Evolutionary conservation across 2,113 vertebrate genomes (phyloP), one percentile per base, ranked within the genome.

Genomic region (Hystrix brachyura): DNA sequence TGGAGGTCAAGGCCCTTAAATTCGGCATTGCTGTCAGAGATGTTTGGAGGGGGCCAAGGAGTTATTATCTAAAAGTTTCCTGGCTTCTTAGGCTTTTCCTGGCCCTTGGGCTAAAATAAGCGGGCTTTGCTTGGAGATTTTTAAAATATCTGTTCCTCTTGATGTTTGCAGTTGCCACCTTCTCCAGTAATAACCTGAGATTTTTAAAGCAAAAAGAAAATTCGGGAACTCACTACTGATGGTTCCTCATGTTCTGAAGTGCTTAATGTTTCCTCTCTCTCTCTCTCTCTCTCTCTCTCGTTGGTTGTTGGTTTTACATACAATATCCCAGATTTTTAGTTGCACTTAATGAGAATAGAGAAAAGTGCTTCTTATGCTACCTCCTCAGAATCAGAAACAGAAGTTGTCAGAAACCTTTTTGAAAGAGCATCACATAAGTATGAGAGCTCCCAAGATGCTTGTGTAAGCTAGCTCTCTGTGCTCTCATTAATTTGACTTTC

Each of bases 401-500:
- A 65, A 29, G 38, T 65, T 29, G 1, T 60, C 23, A 48, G 5
- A 74, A 74, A 7, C 72, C 29, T 43, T 88, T 78, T 32, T 84
- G 69, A 95, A 80, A 34, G 18, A 57, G 1, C 48, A 15, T 18
- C 59, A 64, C 14, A 10, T 57, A 88, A 0, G 38, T 57, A 88
- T 0, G 38, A 17, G n/a, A 64, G n/a, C 8, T 15, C n/a, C 17
- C 27, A 59, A 55, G 72, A 53, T 29, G 85, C 29, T 62, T 0
- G 17, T 27, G 21, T 43, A 88, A 27, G 15, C 67, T 67, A 82
- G 57, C 8, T 55, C 57, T 65, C n/a, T 25, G 6, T 92, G 59
- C 83, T 88, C 65, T 81, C 94, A 92, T 76, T 32, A 90, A 93
- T 57, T 48, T 72, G n/a, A 80, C 34, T 38, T 46, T 71, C 72